Evolutionary conservation across 2,888 invertebrate genomes (phyloP).

Genomic region (Parnassius mnemosyne): DNA sequence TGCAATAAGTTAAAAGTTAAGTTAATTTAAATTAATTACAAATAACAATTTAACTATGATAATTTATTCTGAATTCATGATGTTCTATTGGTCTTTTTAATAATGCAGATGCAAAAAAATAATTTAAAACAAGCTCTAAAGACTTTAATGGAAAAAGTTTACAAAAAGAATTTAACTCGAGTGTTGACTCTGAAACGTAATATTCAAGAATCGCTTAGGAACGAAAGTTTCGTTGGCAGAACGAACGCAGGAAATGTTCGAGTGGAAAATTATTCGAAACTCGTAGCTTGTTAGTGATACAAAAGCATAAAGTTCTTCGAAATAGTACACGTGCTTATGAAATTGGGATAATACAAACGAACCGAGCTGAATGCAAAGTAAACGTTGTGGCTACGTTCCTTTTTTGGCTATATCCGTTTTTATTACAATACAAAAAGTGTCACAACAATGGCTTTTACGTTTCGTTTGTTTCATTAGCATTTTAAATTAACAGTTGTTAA

Average conservation of each 20-base stretch:
- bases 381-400: not conserved
- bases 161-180: slow-evolving; percentile 37
- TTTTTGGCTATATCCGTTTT: not conserved
- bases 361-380: not conserved
- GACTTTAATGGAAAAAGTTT: slow-evolving; percentile 34
- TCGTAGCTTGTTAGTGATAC: slow-evolving; percentile 22
- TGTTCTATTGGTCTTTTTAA: too few relatives aligned
- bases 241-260: slow-evolving; percentile 6
- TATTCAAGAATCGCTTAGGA: slow-evolving; percentile 26
- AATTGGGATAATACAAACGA: not conserved
- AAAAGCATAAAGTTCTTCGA: slow-evolving; percentile 17
- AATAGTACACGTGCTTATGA: slow-evolving; percentile 7
- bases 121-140: not conserved
- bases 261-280: slow-evolving; percentile 30
- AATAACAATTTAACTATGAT: too few relatives aligned
- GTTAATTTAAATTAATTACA: too few relatives aligned
- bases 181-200: slow-evolving; percentile 36
- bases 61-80: too few relatives aligned
- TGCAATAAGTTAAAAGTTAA: too few relatives aligned
- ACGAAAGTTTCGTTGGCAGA: slow-evolving; percentile 26
- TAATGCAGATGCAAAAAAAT: not conserved
- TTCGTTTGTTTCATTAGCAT: not conserved
- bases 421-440: not conserved
- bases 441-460: too few relatives aligned
- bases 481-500: too few relatives aligned